Percentiles rank a stretch among this genome's conserved stretches.
Evolutionary conservation across 1,140 invertebrate genomes (phyloP).

Genomic region (Helicoverpa armigera): DNA sequence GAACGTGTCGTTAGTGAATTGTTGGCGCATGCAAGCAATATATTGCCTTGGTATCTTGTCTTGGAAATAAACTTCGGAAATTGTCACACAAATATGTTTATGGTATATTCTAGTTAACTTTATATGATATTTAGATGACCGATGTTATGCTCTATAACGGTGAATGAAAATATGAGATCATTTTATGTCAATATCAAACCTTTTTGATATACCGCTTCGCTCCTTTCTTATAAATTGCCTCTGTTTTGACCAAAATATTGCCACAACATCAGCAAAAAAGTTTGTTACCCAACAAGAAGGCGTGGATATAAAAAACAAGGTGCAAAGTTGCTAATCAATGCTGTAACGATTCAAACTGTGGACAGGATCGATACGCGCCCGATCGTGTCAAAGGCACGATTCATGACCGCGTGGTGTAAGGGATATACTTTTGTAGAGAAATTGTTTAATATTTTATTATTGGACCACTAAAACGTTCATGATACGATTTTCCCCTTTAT

Average conservation of each 20-base stretch:
- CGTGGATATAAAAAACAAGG: conserved; percentile 29
- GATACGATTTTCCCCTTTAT: too few relatives aligned
- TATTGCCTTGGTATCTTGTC: too few relatives aligned
- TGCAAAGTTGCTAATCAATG: conserved; percentile 36
- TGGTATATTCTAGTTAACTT: too few relatives aligned
- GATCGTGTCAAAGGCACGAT: conserved; percentile 36
- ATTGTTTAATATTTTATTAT: not conserved
- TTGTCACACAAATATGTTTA: too few relatives aligned
- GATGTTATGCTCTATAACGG: too few relatives aligned
- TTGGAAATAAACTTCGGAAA: too few relatives aligned
- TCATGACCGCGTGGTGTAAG: not conserved
- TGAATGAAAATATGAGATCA: too few relatives aligned
- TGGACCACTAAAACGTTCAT: not conserved
- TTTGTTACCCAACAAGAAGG: not conserved
- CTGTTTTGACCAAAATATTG: not conserved
- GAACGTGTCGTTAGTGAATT: not conserved
- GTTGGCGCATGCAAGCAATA: not conserved
- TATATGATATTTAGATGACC: too few relatives aligned
- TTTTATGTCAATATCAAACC: too few relatives aligned
- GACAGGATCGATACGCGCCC: conserved; percentile 29
- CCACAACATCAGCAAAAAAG: not conserved
- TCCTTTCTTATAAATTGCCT: not conserved
- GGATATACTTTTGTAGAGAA: not conserved
- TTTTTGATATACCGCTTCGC: too few relatives aligned
- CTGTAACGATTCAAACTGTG: conserved; percentile 28